Evolutionary conservation across 2,888 invertebrate species (phyloP).

Genomic region (Polydrusus pterygomalis): DNA sequence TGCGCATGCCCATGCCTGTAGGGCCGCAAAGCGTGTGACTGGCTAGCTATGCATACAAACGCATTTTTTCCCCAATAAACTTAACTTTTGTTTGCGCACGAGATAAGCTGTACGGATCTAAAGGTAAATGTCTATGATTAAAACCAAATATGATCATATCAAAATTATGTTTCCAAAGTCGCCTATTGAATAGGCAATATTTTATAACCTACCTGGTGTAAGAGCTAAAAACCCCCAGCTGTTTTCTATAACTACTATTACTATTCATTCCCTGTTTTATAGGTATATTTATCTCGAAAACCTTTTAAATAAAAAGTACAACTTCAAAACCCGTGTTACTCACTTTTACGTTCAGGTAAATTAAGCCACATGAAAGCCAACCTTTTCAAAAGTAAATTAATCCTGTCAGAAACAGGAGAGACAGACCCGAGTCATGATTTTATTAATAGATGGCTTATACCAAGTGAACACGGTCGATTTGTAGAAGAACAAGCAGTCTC

Average conservation of each 20-base stretch:
- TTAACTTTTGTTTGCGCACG: no score
- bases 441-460: slow-evolving; percentile 66
- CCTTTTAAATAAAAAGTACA: slow-evolving; percentile 37
- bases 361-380: slow-evolving; percentile 62
- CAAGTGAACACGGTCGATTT: slow-evolving; percentile 60
- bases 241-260: no score
- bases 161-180: no score
- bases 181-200: no score
- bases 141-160: no score
- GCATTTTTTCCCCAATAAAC: no score
- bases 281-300: neutral
- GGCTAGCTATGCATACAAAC: no score
- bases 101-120: no score
- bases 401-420: slow-evolving; percentile 64
- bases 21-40: no score
- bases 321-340: slow-evolving; percentile 41
- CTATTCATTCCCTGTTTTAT: neutral
- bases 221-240: neutral
- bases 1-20: no score
- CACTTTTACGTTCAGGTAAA: slow-evolving; percentile 59
- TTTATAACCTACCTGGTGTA: no score
- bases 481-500: slow-evolving; percentile 61
- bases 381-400: slow-evolving; percentile 65
- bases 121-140: no score
- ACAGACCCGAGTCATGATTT: slow-evolving; percentile 63